These are phyloP conservation scores for Henricia sp. DNA, from an alignment of 53 echinoderm and acorn worm species.

Conservation along the genomic window DNA sequence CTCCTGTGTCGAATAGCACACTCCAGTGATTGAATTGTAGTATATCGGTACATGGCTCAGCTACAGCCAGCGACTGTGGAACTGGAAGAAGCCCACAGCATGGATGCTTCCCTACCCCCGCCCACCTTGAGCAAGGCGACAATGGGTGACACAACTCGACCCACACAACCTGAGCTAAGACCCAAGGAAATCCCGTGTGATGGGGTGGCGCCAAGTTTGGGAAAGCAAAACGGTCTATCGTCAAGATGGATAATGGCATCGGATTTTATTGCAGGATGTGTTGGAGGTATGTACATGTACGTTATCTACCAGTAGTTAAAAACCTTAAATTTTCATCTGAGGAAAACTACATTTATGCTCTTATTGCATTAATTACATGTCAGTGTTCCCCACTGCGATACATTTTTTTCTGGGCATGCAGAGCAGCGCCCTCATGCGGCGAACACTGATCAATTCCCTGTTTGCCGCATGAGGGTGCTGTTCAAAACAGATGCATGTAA, in stretches of 20 bases:
- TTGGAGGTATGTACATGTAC: slow-evolving; percentile 76
- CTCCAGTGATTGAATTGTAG: no score
- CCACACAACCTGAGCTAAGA: neutral
- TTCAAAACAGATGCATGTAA: no score
- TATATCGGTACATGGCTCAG: slow-evolving; percentile 57
- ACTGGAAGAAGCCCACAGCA: slow-evolving; percentile 27
- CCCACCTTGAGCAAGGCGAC: neutral
- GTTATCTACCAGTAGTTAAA: neutral
- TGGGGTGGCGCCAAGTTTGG: neutral
- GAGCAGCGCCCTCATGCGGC: no score
- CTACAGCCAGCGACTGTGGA: slow-evolving; percentile 36
- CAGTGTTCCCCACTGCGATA: no score
- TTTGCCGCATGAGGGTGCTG: no score
- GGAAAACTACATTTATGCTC: no score
- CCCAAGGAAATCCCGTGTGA: neutral
- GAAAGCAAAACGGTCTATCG: slow-evolving; percentile 22
- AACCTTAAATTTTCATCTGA: no score
- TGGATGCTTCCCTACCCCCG: slow-evolving; percentile 26
- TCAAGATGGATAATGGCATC: slow-evolving; percentile 68
- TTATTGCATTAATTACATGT: no score
- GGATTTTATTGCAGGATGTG: slow-evolving; percentile 87
- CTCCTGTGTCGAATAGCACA: no score
- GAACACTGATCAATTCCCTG: no score
- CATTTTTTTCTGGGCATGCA: no score
- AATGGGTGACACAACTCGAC: neutral